phyloP scores from a whole-genome alignment of 1,140 invertebrate species.

The Paralvinella palmiformis region DNA sequence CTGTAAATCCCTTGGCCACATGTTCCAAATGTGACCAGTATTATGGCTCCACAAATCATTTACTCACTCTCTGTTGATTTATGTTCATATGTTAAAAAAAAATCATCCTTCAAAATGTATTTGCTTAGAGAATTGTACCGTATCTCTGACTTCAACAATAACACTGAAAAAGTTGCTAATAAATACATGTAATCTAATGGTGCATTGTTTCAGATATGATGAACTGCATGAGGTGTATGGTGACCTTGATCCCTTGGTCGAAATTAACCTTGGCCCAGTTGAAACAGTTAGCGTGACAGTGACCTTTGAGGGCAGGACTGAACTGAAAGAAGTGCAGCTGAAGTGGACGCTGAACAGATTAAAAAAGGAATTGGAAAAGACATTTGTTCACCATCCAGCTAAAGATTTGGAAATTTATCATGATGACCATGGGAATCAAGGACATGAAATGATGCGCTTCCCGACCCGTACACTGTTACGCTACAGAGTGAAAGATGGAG shows the following conservation, averaged over 20 bases:
- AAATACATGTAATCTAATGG: constrained; percentile 57
- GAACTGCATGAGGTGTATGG: constrained; percentile 30
- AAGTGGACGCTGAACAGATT: not conserved
- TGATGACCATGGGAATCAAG: not conserved
- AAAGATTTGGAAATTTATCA: not conserved
- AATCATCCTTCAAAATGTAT: not conserved
- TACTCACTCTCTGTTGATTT: not conserved
- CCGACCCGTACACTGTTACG: not conserved
- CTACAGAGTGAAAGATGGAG: not conserved
- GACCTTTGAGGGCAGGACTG: not conserved
- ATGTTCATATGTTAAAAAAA: not conserved
- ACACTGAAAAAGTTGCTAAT: constrained; percentile 74
- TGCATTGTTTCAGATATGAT: constrained; percentile 26
- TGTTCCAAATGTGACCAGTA: too few species aligned
- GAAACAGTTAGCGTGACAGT: not conserved
- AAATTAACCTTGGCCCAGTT: constrained; percentile 21
- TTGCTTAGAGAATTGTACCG: not conserved
- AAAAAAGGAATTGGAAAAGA: not conserved
- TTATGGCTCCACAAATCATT: too few species aligned
- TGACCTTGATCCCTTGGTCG: constrained; percentile 27
- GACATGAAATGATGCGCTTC: not conserved
- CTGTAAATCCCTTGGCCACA: too few species aligned
- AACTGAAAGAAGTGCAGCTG: not conserved
- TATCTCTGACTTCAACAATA: not conserved
- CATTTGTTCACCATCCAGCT: not conserved